Evolutionary conservation across 2,888 invertebrate genomes (phyloP), one percentile per base, ranked within the genome.

Genomic region (Prostheceraeus crozeri): DNA sequence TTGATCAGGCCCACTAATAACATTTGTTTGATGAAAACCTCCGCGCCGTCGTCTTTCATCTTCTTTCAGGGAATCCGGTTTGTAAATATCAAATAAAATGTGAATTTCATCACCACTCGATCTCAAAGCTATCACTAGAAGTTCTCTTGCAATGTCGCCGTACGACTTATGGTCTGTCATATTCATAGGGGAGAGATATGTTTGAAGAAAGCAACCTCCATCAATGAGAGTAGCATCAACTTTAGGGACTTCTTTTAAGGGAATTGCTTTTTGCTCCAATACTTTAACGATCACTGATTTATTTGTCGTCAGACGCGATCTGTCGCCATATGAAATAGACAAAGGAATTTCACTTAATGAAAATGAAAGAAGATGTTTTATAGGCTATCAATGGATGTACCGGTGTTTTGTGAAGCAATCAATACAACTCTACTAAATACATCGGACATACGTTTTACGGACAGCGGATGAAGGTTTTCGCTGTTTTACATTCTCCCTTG

Each of bases 1-100:
- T 33, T 54, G 36, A n/a, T n/a, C n/a, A n/a, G n/a, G 48, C 28
- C 48, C 48, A 48, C 28, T 48, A 30, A 48, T 19, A 8, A 48
- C 28, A 25, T 28, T 28, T 48, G 23, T 48, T 25, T 25, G 25
- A 19, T 48, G 27, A 48, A 28, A 28, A 48, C 27, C 25, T 48
- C 48, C 48, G 4, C 48, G 23, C 25, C 27, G 27, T 48, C 28
- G 48, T 30, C 48, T 10, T 30, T 48, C 48, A 48, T 6, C 25
- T 48, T 48, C 25, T 48, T 48, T 48, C 48, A 48, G 14, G n/a
- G n/a, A n/a, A 48, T 23, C 23, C 27, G 14, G 11, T 25, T 48
- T 28, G 48, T 48, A 48, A 25, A 28, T 48, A 48, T 19, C 48
- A 48, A 48, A 48, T 48, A 48, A 25, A 23, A 48, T 11, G 27